These are phyloP conservation scores for Odontamblyopus rebecca DNA, from an alignment of 2,797 vertebrate genomes.

Conservation along the genomic window DNA sequence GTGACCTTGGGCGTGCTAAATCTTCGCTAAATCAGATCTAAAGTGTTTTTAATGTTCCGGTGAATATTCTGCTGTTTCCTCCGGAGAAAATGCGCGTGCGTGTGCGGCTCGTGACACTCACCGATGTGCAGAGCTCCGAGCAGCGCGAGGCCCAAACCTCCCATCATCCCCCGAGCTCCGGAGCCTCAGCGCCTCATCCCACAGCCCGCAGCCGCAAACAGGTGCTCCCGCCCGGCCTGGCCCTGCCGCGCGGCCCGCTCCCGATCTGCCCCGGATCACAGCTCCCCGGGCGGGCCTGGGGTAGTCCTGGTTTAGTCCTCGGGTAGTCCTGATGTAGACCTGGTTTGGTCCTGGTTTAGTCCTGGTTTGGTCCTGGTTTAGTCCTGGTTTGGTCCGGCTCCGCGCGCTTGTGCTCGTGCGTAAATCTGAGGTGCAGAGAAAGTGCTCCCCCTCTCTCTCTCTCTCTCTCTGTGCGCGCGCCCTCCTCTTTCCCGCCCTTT, in stretches of 20 bases:
- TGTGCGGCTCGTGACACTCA: conserved; percentile 33
- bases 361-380: neutral
- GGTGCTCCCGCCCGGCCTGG: conserved; percentile 22
- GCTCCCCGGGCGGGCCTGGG: neutral
- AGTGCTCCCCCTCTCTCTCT: neutral
- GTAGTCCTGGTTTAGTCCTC: neutral
- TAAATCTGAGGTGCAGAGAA: neutral
- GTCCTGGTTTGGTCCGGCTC: neutral
- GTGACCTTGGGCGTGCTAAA: no score
- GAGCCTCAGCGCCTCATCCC: conserved; percentile 71
- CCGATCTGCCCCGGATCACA: no score
- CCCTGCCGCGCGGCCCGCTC: neutral
- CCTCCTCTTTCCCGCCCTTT: neutral
- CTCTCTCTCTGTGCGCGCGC: neutral
- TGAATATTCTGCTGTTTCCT: no score
- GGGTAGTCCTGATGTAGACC: neutral
- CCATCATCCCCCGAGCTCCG: conserved; percentile 90
- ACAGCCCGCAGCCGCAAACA: conserved; percentile 22
- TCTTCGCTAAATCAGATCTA: no score
- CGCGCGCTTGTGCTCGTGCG: neutral
- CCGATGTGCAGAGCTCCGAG: conserved; percentile 80
- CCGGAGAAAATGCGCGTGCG: no score
- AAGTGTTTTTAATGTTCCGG: no score
- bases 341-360: neutral
- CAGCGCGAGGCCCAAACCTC: conserved; percentile 91